Conservation (phyloP, 2,113 vertebrate genomes). For the Coracopsis vasa region DNA sequence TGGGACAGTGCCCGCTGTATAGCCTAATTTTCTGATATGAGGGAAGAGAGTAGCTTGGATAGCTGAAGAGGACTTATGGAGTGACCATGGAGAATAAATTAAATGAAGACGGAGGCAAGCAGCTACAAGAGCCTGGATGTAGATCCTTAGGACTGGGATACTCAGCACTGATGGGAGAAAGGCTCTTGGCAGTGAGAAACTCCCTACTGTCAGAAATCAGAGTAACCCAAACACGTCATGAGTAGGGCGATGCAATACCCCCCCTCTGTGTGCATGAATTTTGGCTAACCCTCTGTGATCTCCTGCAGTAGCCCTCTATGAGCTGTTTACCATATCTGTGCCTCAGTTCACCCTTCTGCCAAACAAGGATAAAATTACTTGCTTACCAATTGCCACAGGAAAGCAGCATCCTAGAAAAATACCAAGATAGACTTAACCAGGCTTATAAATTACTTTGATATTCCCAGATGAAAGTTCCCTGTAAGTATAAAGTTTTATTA, state of each 20-base stretch:
- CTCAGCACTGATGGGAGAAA: not conserved
- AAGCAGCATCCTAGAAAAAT: slow-evolving; percentile 12
- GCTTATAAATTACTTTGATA: slow-evolving; percentile 37
- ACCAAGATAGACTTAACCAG: not conserved
- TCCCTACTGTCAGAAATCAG: not conserved
- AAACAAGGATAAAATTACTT: not conserved
- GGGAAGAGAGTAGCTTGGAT: not conserved
- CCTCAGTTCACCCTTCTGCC: not conserved
- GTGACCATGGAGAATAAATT: not conserved
- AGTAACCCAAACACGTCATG: not conserved
- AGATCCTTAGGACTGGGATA: not conserved
- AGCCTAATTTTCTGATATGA: not conserved
- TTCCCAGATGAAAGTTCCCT: slow-evolving; percentile 32
- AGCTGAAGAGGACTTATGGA: accelerated
- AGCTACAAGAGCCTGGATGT: not conserved
- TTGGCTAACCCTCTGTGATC: accelerated
- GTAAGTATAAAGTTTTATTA: slow-evolving; percentile 15
- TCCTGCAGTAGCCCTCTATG: not conserved
- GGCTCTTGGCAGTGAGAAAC: not conserved
- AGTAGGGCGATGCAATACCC: not conserved
- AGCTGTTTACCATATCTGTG: not conserved
- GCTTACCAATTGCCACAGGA: not conserved
- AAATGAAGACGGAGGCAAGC: not conserved
- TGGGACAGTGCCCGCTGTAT: accelerated
- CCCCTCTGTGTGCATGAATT: not conserved